phyloP scores from a whole-genome alignment of 2,888 invertebrate species.

The Trachelus tabidus region DNA sequence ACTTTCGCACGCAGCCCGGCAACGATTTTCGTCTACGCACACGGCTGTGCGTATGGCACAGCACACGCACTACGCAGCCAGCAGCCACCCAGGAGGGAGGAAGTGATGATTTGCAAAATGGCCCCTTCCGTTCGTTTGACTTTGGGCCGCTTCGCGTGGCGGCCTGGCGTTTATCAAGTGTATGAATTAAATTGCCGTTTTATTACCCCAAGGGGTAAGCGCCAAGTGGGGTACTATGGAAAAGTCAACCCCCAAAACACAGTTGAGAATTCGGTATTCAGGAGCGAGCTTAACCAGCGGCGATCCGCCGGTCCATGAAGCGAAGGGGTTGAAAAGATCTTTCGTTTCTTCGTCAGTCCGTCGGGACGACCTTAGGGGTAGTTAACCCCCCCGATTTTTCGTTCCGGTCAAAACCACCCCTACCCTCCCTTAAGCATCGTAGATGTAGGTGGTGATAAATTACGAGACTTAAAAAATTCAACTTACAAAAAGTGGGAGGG shows the following conservation, averaged over 20 bases:
- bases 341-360: neutral
- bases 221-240: slow-evolving; percentile 14
- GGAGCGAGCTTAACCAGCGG: slow-evolving; percentile 36
- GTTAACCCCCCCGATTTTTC: neutral
- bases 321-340: neutral
- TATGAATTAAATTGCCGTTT: slow-evolving; percentile 66
- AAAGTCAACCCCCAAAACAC: slow-evolving; percentile 27
- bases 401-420: neutral
- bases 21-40: neutral
- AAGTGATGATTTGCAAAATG: slow-evolving; percentile 62
- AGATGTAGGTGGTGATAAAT: neutral
- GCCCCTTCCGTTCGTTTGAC: slow-evolving; percentile 53
- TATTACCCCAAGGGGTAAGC: slow-evolving; percentile 56
- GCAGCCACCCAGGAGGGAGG: slow-evolving; percentile 6
- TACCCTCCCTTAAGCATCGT: neutral
- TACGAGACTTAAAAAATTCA: neutral
- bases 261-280: slow-evolving; percentile 42
- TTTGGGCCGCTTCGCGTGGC: slow-evolving; percentile 34
- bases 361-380: neutral
- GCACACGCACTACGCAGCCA: neutral
- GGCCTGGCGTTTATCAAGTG: slow-evolving; percentile 60
- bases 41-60: too few species aligned
- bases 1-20: neutral
- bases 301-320: neutral
- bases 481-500: neutral